Percentiles rank a stretch among this genome's conserved stretches.
These are phyloP conservation scores for Petrocephalus sullivani DNA, from an alignment of 2,797 vertebrate species.

Conservation along the genomic window DNA sequence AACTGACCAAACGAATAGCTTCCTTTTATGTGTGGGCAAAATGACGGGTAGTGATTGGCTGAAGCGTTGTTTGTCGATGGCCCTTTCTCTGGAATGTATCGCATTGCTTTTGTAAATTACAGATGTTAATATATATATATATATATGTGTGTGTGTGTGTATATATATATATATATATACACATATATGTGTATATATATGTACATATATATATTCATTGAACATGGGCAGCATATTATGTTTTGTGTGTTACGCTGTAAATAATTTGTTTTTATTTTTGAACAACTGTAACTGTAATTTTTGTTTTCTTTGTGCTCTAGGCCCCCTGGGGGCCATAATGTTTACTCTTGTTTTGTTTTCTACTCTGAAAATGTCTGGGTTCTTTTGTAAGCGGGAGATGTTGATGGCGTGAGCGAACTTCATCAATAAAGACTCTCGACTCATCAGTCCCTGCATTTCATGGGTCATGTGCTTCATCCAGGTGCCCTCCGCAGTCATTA, in stretches of 20 bases:
- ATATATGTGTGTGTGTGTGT: constrained; percentile 18
- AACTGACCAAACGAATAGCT: constrained; percentile 53
- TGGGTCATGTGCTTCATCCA: neutral
- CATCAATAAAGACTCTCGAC: constrained; percentile 65
- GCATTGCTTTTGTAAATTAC: constrained; percentile 62
- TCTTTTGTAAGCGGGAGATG: constrained; percentile 69
- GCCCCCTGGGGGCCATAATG: constrained; percentile 62
- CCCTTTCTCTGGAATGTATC: constrained; percentile 60
- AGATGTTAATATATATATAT: constrained; percentile 57
- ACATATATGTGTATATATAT: constrained; percentile 58
- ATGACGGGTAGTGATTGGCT: constrained; percentile 48
- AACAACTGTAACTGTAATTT: constrained; percentile 55
- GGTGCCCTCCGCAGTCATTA: neutral
- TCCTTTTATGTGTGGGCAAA: constrained; percentile 47
- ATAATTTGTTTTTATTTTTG: constrained; percentile 63
- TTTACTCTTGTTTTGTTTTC: constrained; percentile 60
- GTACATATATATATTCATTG: constrained; percentile 59
- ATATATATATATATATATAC: constrained; percentile 68
- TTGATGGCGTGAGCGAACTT: constrained; percentile 63
- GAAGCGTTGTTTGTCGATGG: constrained; percentile 54
- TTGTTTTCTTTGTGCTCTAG: constrained; percentile 61
- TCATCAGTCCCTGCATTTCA: neutral
- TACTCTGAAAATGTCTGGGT: constrained; percentile 57
- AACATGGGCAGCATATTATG: constrained; percentile 44
- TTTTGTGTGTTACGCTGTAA: constrained; percentile 63